phyloP scores from a whole-genome alignment of 1,140 invertebrate species.

The Popillia japonica region DNA sequence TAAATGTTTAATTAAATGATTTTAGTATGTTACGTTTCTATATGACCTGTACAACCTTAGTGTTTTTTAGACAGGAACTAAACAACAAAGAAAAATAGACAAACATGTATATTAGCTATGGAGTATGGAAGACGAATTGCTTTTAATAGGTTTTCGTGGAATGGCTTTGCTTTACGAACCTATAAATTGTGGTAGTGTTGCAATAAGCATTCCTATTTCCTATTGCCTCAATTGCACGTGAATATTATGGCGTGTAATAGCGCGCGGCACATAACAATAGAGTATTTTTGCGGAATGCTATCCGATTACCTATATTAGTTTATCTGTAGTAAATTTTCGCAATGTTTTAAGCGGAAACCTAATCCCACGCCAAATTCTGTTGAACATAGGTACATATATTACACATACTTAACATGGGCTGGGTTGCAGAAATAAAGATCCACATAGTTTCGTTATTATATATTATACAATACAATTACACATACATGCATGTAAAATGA shows the following conservation, averaged over 20 bases:
- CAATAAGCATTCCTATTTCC: not conserved
- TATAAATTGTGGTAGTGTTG: not conserved
- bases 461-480: not conserved
- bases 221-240: not conserved
- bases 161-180: not conserved
- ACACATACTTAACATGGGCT: not conserved
- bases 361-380: conserved; percentile 8
- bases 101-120: not conserved
- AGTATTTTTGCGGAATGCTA: not conserved
- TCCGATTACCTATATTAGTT: not conserved
- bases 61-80: not conserved
- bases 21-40: too few relatives aligned
- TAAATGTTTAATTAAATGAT: too few relatives aligned
- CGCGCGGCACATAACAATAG: not conserved
- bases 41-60: not conserved
- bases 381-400: not conserved
- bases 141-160: not conserved
- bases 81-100: not conserved
- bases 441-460: conserved; percentile 10
- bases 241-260: not conserved
- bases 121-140: not conserved
- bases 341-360: conserved; percentile 3
- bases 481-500: too few relatives aligned
- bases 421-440: conserved; percentile 7
- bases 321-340: not conserved